These are phyloP conservation scores for Drosophila nannoptera DNA, from an alignment of 1,140 invertebrate genomes.

Conservation along the genomic window DNA sequence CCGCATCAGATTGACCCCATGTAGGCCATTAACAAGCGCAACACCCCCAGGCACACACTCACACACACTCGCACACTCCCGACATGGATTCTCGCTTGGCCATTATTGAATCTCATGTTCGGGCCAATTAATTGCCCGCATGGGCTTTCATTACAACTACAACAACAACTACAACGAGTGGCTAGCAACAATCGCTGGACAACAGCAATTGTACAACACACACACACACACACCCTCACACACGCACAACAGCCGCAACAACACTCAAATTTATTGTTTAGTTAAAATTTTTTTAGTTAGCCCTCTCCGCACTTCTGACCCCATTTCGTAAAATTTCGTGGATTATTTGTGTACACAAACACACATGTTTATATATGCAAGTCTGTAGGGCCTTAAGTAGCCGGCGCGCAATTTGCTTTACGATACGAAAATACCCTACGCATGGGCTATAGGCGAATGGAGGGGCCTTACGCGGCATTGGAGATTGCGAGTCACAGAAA, in stretches of 20 bases:
- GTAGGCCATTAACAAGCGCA: neutral
- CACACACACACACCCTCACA: too few relatives aligned
- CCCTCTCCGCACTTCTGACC: conserved; percentile 37
- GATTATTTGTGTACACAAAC: conserved; percentile 45
- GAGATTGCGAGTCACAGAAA: too few relatives aligned
- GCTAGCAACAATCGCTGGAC: too few relatives aligned
- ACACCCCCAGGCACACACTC: conserved; percentile 22
- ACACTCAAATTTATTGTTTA: conserved; percentile 51
- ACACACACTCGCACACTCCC: conserved; percentile 1
- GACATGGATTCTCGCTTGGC: neutral
- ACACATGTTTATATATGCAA: neutral
- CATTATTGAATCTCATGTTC: conserved; percentile 60
- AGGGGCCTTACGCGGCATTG: too few relatives aligned
- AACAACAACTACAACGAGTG: conserved; percentile 14
- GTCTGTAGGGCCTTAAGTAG: conserved; percentile 56
- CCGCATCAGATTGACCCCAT: neutral
- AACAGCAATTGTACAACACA: conserved; percentile 15
- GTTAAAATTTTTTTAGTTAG: conserved; percentile 53
- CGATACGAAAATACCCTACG: conserved; percentile 2
- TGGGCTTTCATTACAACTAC: conserved; percentile 62
- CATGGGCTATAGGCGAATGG: conserved; percentile 4
- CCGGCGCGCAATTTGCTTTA: conserved; percentile 48
- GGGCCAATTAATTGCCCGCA: conserved; percentile 72
- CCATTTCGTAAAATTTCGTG: conserved; percentile 48
- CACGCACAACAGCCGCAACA: conserved; percentile 9